Base-by-base conservation (phyloP, 2,113 vertebrate genomes). In the Albula glossodonta region DNA sequence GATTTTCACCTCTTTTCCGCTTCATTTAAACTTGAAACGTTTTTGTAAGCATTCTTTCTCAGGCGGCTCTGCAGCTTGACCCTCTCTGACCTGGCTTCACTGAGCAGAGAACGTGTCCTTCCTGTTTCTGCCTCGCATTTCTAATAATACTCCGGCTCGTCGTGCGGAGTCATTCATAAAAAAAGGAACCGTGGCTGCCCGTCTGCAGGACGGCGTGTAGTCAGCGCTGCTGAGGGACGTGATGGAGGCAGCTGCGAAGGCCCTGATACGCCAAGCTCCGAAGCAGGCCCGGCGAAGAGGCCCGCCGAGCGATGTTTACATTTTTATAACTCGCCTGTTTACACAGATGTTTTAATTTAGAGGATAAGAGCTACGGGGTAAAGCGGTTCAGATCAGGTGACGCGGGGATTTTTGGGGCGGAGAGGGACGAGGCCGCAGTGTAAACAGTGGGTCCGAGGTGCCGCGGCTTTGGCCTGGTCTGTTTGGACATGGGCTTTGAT, bases 311-410 rank as follows among this genome's bases (percentile, higher is more conserved):
- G 82, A 83, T 77, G 83, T 84, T 84, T 84, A 84, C 83, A 84
- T 84, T 77, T 84, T 84, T 84, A 83, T 84, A 77, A 50, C 83
- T 51, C 3, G 50, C 83, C 49, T 51, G 66, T 84, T 74, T 84
- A 84, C 83, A 84, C 83, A 84, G 83, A 84, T 84, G 83, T 66
- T 77, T 66, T 83, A 83, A 83, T 83, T 83, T 77, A 51, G 83
- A 84, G 70, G 83, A 84, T 84, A 84, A 84, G 77, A 77, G 83
- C 83, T 19, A 77, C 13, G 63, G 83, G 66, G 5, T 6, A 56
- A 70, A 52, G 63, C 63, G 17, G 22, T 22, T 41, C 66, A 77
- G 83, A 70, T 77, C 51, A 49, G 77, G 63, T 74, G 63, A 15
- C 66, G 7, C 13, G 83, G 19, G 83, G 50, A 52, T 31, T 41